phyloP scores from a whole-genome alignment of 2,113 vertebrate genomes.

The Megaceryle torquata region DNA sequence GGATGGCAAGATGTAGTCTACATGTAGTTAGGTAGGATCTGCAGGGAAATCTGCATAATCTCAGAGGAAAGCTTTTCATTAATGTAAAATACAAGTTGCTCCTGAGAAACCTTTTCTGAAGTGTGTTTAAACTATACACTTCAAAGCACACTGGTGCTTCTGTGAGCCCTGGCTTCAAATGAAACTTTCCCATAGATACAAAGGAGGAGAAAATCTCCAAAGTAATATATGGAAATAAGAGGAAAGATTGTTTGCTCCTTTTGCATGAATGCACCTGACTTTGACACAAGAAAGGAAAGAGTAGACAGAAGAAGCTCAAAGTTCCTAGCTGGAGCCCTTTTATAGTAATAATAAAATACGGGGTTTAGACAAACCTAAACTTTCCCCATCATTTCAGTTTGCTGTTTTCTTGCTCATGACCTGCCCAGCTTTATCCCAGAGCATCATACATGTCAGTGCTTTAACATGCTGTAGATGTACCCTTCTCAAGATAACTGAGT shows the following conservation, averaged over 20 bases:
- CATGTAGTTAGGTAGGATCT: not conserved
- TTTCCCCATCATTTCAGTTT: not conserved
- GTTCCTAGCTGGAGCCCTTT: not conserved
- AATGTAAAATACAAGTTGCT: constrained; percentile 24
- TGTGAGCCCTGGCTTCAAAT: not conserved
- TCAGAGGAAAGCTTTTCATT: constrained; percentile 19
- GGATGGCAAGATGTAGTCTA: not conserved
- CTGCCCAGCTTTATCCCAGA: not conserved
- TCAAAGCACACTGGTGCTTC: constrained; percentile 16
- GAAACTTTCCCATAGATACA: not conserved
- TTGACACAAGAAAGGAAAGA: not conserved
- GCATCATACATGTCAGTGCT: not conserved
- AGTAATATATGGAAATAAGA: constrained; percentile 2
- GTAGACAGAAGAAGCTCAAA: not conserved
- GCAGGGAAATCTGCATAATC: constrained; percentile 7
- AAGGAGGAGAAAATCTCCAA: constrained; percentile 15
- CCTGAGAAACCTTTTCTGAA: constrained; percentile 32
- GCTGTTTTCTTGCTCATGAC: not conserved
- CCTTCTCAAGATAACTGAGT: constrained; percentile 10
- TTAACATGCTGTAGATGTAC: not conserved
- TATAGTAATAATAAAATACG: not conserved
- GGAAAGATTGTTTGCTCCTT: constrained; percentile 13
- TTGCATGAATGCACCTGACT: not conserved
- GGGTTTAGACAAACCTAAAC: not conserved
- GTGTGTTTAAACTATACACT: constrained; percentile 10